Evolutionary conservation across 2,113 vertebrate species (phyloP), one percentile per base, ranked within the genome.

Genomic region (Procavia capensis): DNA sequence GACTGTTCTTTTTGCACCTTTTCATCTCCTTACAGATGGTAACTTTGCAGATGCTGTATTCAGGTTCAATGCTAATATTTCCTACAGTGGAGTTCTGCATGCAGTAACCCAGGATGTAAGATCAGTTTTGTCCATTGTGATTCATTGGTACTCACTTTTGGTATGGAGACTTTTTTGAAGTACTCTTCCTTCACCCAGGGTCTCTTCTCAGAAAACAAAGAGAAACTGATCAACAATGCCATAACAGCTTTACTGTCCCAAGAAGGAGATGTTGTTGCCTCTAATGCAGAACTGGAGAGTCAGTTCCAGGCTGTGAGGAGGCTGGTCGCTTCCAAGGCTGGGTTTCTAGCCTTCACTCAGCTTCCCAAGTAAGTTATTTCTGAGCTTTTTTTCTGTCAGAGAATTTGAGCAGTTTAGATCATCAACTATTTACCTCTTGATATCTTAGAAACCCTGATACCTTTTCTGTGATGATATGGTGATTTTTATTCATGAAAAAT

Each of bases 31-130:
- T 98, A 76, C 96, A 99, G 99, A 99, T 98, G 99, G 99, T 89
- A 99, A 99, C 97, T 99, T 99, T 98, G 99, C 99, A 80, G 99
- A 99, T 98, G 99, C 99, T 66, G 99, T 99, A n/a, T 99, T 99
- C 98, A 98, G 99, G 97, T 99, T 99, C 98, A 99, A 99, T 6
- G 99, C 99, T 95, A 99, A 99, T 98, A 99, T 99, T 95, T 99
- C 99, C 59, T 99, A 99, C 98, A 99, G 99, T 59, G 99, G 99
- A 72, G 99, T 99, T 85, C 98, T 99, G 43, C 99, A 99, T 96
- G 99, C 99, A 70, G 99, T 99, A 88, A 99, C 99, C 1, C 99
- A 99, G 98, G 99, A 99, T 97, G 99, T 99, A 99, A 99, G 99
- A 98, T 88, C 80, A 61, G 88, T 87, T 93, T 61, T 88, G 95